These are phyloP conservation scores for Pseudococcus longispinus DNA, from an alignment of 2,888 invertebrate species.

Conservation along the genomic window DNA sequence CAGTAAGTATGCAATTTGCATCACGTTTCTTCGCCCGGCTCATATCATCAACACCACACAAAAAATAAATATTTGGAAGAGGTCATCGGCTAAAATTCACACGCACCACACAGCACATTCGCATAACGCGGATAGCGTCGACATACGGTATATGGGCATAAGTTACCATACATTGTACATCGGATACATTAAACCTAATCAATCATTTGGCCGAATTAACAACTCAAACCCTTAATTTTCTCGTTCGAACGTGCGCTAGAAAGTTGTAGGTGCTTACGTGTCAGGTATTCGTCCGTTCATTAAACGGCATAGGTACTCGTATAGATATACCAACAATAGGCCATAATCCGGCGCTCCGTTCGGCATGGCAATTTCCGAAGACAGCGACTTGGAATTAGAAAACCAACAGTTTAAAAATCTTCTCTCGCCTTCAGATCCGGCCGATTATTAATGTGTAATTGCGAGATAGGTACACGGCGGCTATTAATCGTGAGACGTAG, in stretches of 20 bases:
- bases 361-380: conserved; percentile 29
- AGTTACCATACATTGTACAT: not conserved
- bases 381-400: conserved; percentile 46
- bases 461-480: conserved; percentile 45
- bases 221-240: conserved; percentile 40
- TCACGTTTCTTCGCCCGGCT: not conserved
- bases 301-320: not conserved
- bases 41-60: not conserved
- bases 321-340: conserved; percentile 7
- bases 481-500: conserved; percentile 54
- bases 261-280: conserved; percentile 45
- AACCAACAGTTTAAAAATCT: conserved; percentile 52
- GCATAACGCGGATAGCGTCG: not conserved
- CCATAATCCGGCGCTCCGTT: not conserved
- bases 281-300: conserved; percentile 4
- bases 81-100: conserved; percentile 11
- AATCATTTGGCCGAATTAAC: conserved; percentile 41
- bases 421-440: conserved; percentile 53
- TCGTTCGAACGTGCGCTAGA: conserved; percentile 42
- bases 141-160: not conserved
- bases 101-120: not conserved
- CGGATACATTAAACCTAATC: conserved; percentile 21
- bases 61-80: not conserved
- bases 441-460: conserved; percentile 56
- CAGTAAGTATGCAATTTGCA: not conserved